Percentiles rank a stretch among this genome's conserved stretches.
These are phyloP conservation scores for Sebastes reedi DNA, from an alignment of 2,797 vertebrate genomes.

Conservation along the genomic window DNA sequence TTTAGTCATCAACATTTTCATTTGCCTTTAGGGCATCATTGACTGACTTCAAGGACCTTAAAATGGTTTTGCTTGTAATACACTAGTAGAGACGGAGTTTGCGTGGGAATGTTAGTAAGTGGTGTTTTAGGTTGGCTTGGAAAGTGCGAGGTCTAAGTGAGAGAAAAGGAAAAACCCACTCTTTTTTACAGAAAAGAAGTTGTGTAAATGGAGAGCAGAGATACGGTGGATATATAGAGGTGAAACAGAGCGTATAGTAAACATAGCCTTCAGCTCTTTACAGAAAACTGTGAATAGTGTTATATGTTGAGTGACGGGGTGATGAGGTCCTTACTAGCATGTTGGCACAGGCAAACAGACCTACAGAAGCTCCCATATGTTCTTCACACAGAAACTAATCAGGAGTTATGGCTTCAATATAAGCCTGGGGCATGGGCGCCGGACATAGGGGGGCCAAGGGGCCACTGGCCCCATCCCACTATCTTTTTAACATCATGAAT, in stretches of 20 bases:
- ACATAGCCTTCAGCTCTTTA: slow-evolving; percentile 18
- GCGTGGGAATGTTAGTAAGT: neutral
- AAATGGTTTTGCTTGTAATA: neutral
- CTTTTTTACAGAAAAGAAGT: neutral
- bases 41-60: slow-evolving; percentile 5
- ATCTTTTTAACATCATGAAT: too few species aligned
- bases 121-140: neutral
- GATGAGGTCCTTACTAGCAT: slow-evolving; percentile 19
- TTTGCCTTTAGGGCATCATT: slow-evolving; percentile 6
- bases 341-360: slow-evolving; percentile 39
- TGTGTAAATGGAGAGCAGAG: neutral
- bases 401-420: neutral
- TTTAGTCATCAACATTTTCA: slow-evolving; percentile 2
- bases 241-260: slow-evolving; percentile 18
- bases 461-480: too few species aligned
- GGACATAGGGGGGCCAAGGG: too few species aligned
- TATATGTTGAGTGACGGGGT: slow-evolving; percentile 42
- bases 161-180: neutral
- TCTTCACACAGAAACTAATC: neutral
- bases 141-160: slow-evolving; percentile 2
- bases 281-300: neutral
- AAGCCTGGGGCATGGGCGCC: neutral
- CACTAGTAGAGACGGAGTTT: neutral
- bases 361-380: neutral
- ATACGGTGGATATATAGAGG: slow-evolving; percentile 1